Conservation (phyloP, 2,888 invertebrate genomes). For the Sepiola atlantica region DNA sequence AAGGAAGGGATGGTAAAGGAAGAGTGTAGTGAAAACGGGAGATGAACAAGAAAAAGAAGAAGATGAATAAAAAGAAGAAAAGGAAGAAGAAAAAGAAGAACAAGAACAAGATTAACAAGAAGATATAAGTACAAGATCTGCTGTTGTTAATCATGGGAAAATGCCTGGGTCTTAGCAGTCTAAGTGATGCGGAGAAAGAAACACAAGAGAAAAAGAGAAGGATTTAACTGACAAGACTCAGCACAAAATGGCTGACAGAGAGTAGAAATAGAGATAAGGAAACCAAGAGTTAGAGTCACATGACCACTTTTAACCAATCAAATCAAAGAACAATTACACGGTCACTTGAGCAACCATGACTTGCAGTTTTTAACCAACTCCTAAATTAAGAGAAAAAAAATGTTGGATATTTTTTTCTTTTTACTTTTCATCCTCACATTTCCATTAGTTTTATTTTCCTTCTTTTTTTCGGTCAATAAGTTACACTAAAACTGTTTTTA, state of each 20-base stretch:
- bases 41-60: no score
- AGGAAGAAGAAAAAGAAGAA: background rate
- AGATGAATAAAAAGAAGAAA: no score
- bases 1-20: no score
- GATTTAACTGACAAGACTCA: background rate
- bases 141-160: background rate
- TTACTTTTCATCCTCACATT: no score
- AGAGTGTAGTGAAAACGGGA: no score
- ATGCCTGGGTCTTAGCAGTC: background rate
- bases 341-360: background rate
- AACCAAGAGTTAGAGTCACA: background rate
- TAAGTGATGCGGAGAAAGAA: background rate
- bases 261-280: background rate
- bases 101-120: background rate
- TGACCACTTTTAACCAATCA: background rate
- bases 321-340: background rate
- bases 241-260: background rate
- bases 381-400: no score
- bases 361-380: background rate
- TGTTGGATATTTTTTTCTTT: no score
- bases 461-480: no score
- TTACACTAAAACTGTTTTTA: no score
- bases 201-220: background rate
- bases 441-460: no score
- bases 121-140: background rate